Base-by-base conservation (phyloP, 2,797 vertebrate genomes). In the Paedocypris micromegethes region DNA sequence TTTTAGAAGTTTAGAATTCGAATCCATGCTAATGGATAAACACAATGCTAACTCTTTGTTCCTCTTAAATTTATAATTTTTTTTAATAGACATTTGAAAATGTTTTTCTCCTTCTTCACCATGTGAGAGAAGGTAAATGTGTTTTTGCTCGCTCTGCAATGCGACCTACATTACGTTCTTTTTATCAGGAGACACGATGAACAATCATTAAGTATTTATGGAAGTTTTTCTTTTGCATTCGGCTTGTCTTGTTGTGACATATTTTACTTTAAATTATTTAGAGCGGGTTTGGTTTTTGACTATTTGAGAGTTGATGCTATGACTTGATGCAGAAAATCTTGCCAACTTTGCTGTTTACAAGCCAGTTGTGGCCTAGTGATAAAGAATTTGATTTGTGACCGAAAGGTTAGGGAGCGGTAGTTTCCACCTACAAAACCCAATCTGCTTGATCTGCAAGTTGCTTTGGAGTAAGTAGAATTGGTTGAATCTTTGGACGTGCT, bases 241-340 rank as follows among this genome's bases (percentile, higher is more conserved):
- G 46, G 37, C 37, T 58, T 55, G 23, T 42, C 48, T 38, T 60
- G 44, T 54, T 72, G 50, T 48, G 23, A 56, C 63, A 61, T 60
- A 60, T 66, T 66, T 72, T 2, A 54, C 6, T 9, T 55, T 61
- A 66, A 66, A 72, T 55, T 49, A 66, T 60, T 66, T 50, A 55
- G 49, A 5, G 44, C 9, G 1, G 1, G 23, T 4, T 8, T 61
- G 4, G 1, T 66, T 58, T 53, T 47, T 71, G 45, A 48, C 44
- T 43, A 4, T 50, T 9, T 56, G 60, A 9, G 41, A 58, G 53
- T 40, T 8, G 5, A 9, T 46, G 4, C 44, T 46, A 23, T 60
- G 38, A 42, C 37, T 2, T 41, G 7, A 1, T 40, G 9, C 43
- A 0, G 58, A 37, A 47, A 47, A 4, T 39, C n/a, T 7, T 43